Evolutionary conservation across 1,140 invertebrate genomes (phyloP).

Genomic region (Microplitis mediator): DNA sequence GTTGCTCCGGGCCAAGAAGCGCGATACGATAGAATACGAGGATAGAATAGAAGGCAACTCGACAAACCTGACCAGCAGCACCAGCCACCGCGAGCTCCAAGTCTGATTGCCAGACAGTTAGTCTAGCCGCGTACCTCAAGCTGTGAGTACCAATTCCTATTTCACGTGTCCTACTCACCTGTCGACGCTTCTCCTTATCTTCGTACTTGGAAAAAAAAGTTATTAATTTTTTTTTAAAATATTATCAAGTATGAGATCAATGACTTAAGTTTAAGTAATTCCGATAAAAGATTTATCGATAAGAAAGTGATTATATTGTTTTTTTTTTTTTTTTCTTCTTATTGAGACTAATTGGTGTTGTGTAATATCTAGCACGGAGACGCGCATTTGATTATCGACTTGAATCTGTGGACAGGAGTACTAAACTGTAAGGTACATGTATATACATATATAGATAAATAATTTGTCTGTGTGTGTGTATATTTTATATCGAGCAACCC

Average conservation of each 20-base stretch:
- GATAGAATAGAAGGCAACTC: background rate
- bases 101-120: conserved; percentile 49
- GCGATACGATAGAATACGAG: background rate
- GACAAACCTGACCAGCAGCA: background rate
- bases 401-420: background rate
- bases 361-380: too few species aligned
- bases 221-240: background rate
- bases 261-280: too few species aligned
- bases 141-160: conserved; percentile 19
- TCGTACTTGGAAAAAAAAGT: too few species aligned
- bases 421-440: background rate
- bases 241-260: background rate
- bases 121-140: conserved; percentile 54
- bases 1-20: background rate
- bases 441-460: background rate
- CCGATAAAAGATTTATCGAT: too few species aligned
- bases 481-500: conserved; percentile 11
- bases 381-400: background rate
- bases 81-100: conserved; percentile 20
- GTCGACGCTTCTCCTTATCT: background rate
- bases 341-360: too few species aligned
- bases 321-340: too few species aligned
- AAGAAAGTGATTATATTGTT: too few species aligned
- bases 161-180: background rate
- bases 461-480: too few species aligned